Conservation (phyloP, 2,797 vertebrate genomes). For the Euthynnus affinis region DNA sequence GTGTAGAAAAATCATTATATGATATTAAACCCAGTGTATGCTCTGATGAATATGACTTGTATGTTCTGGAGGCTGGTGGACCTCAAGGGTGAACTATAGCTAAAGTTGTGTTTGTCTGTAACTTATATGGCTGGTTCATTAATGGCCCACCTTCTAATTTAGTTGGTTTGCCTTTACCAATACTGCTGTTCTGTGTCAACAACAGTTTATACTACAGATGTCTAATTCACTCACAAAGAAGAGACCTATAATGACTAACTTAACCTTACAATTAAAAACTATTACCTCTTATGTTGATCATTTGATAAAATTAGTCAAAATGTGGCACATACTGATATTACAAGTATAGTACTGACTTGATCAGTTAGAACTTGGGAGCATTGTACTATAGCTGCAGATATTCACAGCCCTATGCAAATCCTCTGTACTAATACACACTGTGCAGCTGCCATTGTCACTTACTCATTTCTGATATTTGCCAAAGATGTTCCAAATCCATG, state of each 20-base stretch:
- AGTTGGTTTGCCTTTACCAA: background rate
- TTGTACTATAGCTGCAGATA: conserved; percentile 37
- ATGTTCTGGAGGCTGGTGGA: background rate
- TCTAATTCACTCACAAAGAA: background rate
- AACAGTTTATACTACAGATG: background rate
- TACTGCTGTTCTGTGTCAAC: background rate
- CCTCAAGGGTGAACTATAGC: background rate
- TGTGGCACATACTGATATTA: background rate
- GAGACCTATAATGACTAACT: background rate
- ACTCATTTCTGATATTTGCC: conserved; percentile 68
- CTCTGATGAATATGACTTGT: background rate
- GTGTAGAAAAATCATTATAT: too few relatives aligned
- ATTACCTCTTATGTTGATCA: too few relatives aligned
- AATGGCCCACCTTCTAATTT: background rate
- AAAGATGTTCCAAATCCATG: conserved; percentile 70
- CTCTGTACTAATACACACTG: conserved; percentile 37
- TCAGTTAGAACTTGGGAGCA: conserved; percentile 15
- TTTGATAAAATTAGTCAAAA: background rate
- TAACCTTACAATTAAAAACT: too few relatives aligned
- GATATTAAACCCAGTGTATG: too few relatives aligned
- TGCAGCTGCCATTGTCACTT: conserved; percentile 80
- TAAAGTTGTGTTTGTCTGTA: background rate
- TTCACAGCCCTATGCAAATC: conserved; percentile 38
- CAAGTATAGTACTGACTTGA: background rate
- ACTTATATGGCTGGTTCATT: background rate